Evolutionary conservation across 1,140 invertebrate species (phyloP).

Genomic region (Octopus sinensis): DNA sequence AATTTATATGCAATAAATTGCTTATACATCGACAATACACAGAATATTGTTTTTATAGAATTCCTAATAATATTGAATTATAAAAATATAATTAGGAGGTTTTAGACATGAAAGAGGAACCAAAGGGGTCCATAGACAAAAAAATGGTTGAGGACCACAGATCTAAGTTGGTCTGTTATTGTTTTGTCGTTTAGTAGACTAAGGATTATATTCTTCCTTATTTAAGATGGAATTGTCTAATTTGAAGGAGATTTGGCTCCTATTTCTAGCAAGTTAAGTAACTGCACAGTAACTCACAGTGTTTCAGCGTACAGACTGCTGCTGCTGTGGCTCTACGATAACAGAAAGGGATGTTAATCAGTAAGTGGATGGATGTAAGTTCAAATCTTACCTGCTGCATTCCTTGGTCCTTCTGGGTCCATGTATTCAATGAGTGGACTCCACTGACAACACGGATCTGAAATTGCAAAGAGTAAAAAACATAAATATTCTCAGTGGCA

Average conservation of each 20-base stretch:
- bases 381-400: constrained; percentile 35
- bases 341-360: not conserved
- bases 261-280: not conserved
- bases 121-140: too few relatives aligned
- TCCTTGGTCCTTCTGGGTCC: constrained; percentile 45
- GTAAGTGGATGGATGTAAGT: not conserved
- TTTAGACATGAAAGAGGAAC: too few relatives aligned
- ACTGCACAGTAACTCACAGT: too few relatives aligned
- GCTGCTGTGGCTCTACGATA: not conserved
- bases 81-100: too few relatives aligned
- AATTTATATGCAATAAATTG: too few relatives aligned
- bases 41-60: too few relatives aligned
- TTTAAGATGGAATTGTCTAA: not conserved
- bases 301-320: not conserved
- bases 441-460: constrained; percentile 44
- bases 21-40: too few relatives aligned
- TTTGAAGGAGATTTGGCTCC: not conserved
- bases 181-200: too few relatives aligned
- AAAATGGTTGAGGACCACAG: too few relatives aligned
- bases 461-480: constrained; percentile 1
- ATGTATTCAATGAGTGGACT: constrained; percentile 35
- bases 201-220: not conserved
- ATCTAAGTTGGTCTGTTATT: too few relatives aligned
- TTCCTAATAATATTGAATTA: too few relatives aligned
- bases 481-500: not conserved